phyloP scores from a whole-genome alignment of 2,113 vertebrate species.

The Harpagus bidentatus region DNA sequence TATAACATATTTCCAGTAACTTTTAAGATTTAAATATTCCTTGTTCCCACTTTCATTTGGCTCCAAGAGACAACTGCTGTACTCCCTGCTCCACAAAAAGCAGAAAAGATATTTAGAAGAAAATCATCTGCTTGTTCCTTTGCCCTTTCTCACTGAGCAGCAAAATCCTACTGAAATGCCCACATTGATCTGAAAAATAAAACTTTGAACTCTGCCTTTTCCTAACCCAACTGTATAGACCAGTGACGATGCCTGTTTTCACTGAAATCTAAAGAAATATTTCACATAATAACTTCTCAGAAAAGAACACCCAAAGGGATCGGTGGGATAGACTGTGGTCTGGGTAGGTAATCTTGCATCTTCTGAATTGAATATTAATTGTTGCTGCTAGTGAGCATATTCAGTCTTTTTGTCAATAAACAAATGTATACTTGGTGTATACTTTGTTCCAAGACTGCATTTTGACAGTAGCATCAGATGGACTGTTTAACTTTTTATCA shows the following conservation, averaged over 20 bases:
- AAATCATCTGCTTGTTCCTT: background rate
- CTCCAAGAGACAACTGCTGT: background rate
- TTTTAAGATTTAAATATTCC: background rate
- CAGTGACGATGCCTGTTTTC: background rate
- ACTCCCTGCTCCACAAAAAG: background rate
- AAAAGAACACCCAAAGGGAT: background rate
- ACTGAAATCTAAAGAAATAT: background rate
- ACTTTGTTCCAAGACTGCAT: background rate
- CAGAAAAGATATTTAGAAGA: background rate
- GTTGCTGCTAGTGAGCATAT: background rate
- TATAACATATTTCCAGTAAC: background rate
- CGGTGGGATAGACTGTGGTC: background rate
- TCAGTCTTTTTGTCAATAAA: background rate
- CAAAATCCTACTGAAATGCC: constrained; percentile 43
- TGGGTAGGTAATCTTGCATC: background rate
- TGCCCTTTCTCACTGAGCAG: background rate
- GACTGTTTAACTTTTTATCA: constrained; percentile 32
- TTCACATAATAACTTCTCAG: background rate
- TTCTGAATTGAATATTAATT: background rate
- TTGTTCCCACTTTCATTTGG: background rate
- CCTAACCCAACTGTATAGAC: background rate
- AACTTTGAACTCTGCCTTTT: background rate
- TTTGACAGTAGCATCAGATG: background rate
- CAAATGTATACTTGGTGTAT: background rate
- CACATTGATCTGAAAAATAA: background rate